Evolutionary conservation across 2,113 vertebrate genomes (phyloP).

Genomic region (Leucoraja erinaceus): DNA sequence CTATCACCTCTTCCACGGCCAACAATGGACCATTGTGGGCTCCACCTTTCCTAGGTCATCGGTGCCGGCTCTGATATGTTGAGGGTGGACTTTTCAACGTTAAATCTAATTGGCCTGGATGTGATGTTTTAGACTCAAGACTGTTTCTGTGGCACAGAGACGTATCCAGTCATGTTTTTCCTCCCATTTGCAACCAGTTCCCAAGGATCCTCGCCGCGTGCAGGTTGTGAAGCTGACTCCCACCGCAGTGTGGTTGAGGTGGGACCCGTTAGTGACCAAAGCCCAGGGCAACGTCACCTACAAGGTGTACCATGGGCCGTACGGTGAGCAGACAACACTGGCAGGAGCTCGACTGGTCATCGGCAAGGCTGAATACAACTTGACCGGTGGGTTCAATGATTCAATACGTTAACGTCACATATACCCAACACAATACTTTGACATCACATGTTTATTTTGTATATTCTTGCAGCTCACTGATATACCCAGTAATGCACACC

Average conservation of each 20-base stretch:
- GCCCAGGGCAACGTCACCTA: background rate
- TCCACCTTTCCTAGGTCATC: too few relatives aligned
- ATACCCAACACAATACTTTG: too few relatives aligned
- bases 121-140: too few relatives aligned
- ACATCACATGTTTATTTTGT: too few relatives aligned
- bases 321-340: background rate
- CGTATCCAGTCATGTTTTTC: background rate
- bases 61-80: too few relatives aligned
- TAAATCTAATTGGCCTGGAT: too few relatives aligned
- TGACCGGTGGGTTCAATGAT: conserved; percentile 3
- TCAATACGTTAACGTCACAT: too few relatives aligned
- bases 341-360: background rate
- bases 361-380: background rate
- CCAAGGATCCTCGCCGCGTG: background rate
- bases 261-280: background rate
- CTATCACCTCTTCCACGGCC: too few relatives aligned
- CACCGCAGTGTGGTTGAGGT: background rate
- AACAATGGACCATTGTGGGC: too few relatives aligned
- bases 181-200: background rate
- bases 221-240: background rate
- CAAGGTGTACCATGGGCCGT: background rate
- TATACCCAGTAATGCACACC: too few relatives aligned
- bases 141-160: background rate
- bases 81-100: too few relatives aligned
- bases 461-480: too few relatives aligned